These are phyloP conservation scores for Pandemis cinnamomeana DNA, from an alignment of 2,888 invertebrate species.

Conservation along the genomic window DNA sequence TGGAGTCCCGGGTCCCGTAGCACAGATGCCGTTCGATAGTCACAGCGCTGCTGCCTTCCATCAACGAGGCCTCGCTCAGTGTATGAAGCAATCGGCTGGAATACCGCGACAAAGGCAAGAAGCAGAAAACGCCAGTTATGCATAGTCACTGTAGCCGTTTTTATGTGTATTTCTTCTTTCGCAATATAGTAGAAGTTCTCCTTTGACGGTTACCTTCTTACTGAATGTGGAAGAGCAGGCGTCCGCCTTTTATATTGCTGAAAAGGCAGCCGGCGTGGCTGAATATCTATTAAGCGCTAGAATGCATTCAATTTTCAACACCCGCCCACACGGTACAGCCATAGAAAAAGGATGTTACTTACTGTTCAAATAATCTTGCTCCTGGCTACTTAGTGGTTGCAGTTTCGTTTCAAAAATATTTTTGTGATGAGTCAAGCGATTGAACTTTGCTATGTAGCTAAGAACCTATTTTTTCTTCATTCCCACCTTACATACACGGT, in stretches of 20 bases:
- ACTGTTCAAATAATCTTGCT: constrained; percentile 49
- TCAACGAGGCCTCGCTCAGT: constrained; percentile 69
- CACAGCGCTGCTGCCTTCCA: constrained; percentile 72
- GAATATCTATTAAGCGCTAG: constrained; percentile 77
- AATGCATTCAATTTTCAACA: constrained; percentile 78
- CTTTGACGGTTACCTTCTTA: constrained; percentile 68
- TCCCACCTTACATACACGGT: no score
- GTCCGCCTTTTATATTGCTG: constrained; percentile 66
- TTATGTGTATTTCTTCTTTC: constrained; percentile 53
- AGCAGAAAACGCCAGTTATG: constrained; percentile 80
- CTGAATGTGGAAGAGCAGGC: constrained; percentile 56
- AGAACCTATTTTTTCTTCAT: no score
- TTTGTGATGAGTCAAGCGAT: no score
- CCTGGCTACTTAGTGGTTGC: constrained; percentile 38
- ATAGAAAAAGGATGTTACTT: constrained; percentile 34
- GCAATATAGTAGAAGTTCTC: constrained; percentile 62
- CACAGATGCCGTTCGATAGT: constrained; percentile 52
- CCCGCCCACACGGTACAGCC: constrained; percentile 62
- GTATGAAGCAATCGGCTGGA: constrained; percentile 69
- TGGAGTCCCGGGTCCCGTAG: constrained; percentile 52
- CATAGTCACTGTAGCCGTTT: constrained; percentile 75
- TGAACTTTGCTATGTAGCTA: no score
- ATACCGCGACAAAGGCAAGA: constrained; percentile 72
- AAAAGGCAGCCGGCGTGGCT: constrained; percentile 47
- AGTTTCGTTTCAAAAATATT: neutral